Base-by-base conservation (phyloP, 2,113 vertebrate genomes). In the Stegastes partitus region DNA sequence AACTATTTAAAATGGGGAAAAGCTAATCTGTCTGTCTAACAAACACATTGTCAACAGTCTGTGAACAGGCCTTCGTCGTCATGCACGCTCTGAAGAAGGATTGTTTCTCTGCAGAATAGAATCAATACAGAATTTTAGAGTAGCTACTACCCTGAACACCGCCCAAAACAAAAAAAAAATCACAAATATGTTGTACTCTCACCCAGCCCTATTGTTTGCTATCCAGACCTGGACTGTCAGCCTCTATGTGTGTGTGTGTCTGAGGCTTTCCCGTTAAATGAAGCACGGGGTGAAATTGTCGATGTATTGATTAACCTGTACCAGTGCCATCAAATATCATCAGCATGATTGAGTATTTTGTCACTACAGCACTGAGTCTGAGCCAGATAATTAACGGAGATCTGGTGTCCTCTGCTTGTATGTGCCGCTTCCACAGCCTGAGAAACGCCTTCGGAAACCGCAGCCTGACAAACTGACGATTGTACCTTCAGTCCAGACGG, bases 261-360 rank as follows among this genome's bases (percentile, higher is more conserved):
- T 42, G 14, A 42, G 12, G 45, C 11, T 39, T 45, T 34, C 72
- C 31, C 0, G 21, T 57, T 65, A 69, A 68, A 72, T 50, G 21
- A n/a, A 63, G 21, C 58, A 49, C 25, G 42, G 42, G 8, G 54
- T 44, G 11, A 19, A 62, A 44, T n/a, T 54, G 22, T 81, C 68
- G 44, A 62, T 75, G 62, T 57, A 86, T 78, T 63, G 81, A 88
- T 50, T 62, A 44, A 49, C 22, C 42, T 21, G 22, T 25, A 22
- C 9, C 23, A 15, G 50, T 18, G 5, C 19, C 47, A 63, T 77
- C 37, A 50, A 72, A 86, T 37, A 77, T 55, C 63, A 63, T 11
- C 45, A 51, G 18, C 28, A 12, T 69, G 67, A 84, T 22, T 54
- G 81, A 83, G 45, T 51, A 11, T 70, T 79, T 49, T 79, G 74